Evolutionary conservation across 2,888 invertebrate genomes (phyloP).

Genomic region (Labia minor): DNA sequence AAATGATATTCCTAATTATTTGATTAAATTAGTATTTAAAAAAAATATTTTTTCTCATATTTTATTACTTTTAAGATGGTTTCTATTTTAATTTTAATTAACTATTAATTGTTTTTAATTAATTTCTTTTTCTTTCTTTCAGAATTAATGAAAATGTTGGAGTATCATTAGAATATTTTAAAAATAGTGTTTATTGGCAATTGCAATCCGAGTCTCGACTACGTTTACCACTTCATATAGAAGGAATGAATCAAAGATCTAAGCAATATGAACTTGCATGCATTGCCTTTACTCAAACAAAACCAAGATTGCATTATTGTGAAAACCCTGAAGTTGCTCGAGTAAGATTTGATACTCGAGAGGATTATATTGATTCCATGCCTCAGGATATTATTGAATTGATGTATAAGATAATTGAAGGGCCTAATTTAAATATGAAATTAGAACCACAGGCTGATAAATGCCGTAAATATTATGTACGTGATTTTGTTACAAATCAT

Average conservation of each 20-base stretch:
- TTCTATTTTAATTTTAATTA: too few species aligned
- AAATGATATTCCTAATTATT: too few species aligned
- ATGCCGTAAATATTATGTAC: background rate
- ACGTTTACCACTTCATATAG: background rate
- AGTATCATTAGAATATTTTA: background rate
- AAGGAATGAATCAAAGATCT: background rate
- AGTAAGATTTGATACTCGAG: background rate
- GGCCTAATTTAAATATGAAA: background rate
- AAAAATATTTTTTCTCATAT: too few species aligned
- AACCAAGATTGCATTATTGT: background rate
- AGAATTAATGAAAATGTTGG: background rate
- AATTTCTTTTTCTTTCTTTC: background rate
- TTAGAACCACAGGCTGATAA: background rate
- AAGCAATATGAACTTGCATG: background rate
- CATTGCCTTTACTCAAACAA: background rate
- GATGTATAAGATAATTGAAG: background rate
- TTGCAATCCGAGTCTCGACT: background rate
- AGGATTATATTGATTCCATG: background rate
- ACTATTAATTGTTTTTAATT: too few species aligned
- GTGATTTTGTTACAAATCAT: background rate
- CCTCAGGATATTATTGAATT: background rate
- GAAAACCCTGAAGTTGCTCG: background rate
- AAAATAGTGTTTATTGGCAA: background rate
- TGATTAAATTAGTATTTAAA: too few species aligned
- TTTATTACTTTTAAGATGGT: too few species aligned